Conservation (phyloP, 2,888 invertebrate genomes). For the Dilophus febrilis region DNA sequence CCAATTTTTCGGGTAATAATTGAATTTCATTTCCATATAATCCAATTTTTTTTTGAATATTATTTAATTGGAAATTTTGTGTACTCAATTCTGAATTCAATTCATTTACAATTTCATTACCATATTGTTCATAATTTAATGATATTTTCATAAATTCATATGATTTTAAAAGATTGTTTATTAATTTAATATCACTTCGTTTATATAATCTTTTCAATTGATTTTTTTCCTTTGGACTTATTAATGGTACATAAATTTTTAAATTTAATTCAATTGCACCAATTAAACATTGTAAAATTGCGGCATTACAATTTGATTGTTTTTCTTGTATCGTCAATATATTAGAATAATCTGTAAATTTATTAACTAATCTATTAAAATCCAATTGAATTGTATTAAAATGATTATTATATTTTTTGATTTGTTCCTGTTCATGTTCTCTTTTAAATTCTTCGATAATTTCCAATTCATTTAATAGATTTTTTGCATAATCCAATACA, state of each 20-base stretch:
- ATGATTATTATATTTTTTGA: too few relatives aligned
- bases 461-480: conserved; percentile 19
- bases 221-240: conserved; percentile 73
- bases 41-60: too few relatives aligned
- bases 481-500: conserved; percentile 13
- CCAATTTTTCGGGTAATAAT: too few relatives aligned
- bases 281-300: conserved; percentile 18
- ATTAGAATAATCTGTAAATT: too few relatives aligned
- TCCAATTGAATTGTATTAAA: too few relatives aligned
- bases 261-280: conserved; percentile 39
- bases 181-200: conserved; percentile 46
- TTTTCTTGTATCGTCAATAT: too few relatives aligned
- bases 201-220: conserved; percentile 52
- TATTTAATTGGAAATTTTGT: too few relatives aligned
- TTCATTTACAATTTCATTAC: conserved; percentile 18
- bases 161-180: conserved; percentile 36
- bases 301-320: conserved; percentile 7
- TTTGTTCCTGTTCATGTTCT: too few relatives aligned
- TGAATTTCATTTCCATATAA: too few relatives aligned
- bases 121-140: conserved; percentile 25
- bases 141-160: conserved; percentile 32
- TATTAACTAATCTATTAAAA: too few relatives aligned
- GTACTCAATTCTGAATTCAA: conserved; percentile 16
- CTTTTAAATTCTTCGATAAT: too few relatives aligned
- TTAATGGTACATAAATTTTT: conserved; percentile 44